Base-by-base conservation (phyloP, 2,113 vertebrate species). In the Thalassoma bifasciatum region DNA sequence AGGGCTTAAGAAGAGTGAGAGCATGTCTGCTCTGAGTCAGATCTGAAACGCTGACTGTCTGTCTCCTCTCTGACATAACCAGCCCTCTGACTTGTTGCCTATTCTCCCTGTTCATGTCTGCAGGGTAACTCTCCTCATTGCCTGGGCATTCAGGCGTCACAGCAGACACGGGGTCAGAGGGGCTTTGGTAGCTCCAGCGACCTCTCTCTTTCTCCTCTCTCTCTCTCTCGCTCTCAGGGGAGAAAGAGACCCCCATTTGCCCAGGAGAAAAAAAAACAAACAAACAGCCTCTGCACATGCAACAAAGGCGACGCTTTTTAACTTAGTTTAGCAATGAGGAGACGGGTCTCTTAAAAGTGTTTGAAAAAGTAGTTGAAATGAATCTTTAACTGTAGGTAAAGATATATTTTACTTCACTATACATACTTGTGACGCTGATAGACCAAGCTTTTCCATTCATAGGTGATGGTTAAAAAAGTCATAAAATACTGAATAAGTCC, bases 221-320 rank as follows among this genome's bases (percentile, higher is more conserved):
- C 56, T 62, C 50, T 36, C 17, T 53, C 47, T 44, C 22, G 19
- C 30, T 67, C 44, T 62, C 49, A 37, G 57, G 60, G 66, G 19
- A 44, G 37, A 68, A 66, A 53, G 59, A 75, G 81, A 75, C 44
- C 61, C 24, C 72, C 54, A 34, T 75, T 75, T 75, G 62, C 10
- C 53, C 57, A 22, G 36, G 37, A 63, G n/a, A 16, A 61, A 82
- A 19, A 61, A 82, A 77, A 81, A 79, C 59, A 84, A 88, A 83
- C 59, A 82, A 86, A 72, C 78, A 84, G 37, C 34, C 46, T 40
- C 49, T 66, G 37, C 44, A 47, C 61, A 42, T 77, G 66, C 76
- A 79, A 62, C 72, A 65, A 66, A 77, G 34, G 51, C 54, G 24
- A 34, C 26, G 51, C 46, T 75, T 70, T 86, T 75, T 70, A 66